Evolutionary conservation across 2,797 vertebrate genomes (phyloP), one percentile per base, ranked within the genome.

Genomic region (Echeneis naucrates): DNA sequence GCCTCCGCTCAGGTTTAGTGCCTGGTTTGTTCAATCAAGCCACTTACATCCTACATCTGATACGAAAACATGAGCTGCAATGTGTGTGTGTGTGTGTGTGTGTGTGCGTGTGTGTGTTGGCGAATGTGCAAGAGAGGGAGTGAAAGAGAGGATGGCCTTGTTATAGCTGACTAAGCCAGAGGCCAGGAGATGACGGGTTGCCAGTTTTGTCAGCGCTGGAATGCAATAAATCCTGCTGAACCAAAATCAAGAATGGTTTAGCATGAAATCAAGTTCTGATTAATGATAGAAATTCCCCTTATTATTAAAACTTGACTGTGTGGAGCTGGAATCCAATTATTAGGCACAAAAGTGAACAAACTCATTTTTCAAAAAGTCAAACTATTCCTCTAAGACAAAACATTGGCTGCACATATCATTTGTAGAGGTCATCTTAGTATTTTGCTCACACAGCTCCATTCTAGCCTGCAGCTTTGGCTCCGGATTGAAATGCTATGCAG

Each of bases 171-270:
- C 19, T n/a, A 5, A 78, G 77, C 81, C 78, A 68, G 61, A 87
- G 65, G 85, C 78, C 73, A 75, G 32, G 24, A 64, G 71, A 61
- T 79, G 83, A 85, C 57, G 4, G 35, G 71, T 73, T 75, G 76
- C 73, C 61, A 68, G 67, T 69, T 80, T 72, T 75, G 61, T 74
- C 77, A 60, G 42, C 13, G 65, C 73, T 77, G 83, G 86, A 88
- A 92, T 88, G 83, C 42, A 69, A 87, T 76, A 81, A 83, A 65
- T 87, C 85, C 75, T 60, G 81, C 69, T 71, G 55, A 52, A 68
- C 79, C 50, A 58, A 78, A 54, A 69, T 40, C 66, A 61, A 63
- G 0, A n/a, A 74, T 78, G 62, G 61, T 78, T 84, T 83, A 53
- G 37, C 56, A 19, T 80, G 76, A 80, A 44, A 77, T 78, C 30